Conservation (phyloP, 2,797 vertebrate species). For the Oophaga sylvatica region DNA sequence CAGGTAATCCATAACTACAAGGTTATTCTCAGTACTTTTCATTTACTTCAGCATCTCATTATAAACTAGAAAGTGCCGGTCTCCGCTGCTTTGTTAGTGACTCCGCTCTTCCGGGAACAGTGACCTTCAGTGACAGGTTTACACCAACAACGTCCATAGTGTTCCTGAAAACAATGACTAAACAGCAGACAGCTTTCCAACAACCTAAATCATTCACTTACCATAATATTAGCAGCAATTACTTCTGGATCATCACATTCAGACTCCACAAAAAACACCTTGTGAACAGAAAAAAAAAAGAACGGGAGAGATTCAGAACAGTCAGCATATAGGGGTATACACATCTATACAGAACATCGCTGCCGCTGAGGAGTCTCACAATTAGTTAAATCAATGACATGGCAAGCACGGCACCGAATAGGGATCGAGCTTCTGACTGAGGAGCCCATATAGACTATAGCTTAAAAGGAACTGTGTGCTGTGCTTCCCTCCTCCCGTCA, state of each 20-base stretch:
- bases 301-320: background rate
- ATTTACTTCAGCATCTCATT: background rate
- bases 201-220: constrained; percentile 68
- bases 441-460: too few species aligned
- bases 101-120: background rate
- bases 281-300: background rate
- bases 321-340: background rate
- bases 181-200: too few species aligned
- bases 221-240: constrained; percentile 97
- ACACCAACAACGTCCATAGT: too few species aligned
- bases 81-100: background rate
- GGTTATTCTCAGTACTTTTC: too few species aligned
- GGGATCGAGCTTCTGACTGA: too few species aligned
- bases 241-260: constrained; percentile 97
- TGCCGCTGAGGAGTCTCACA: too few species aligned
- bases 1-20: too few species aligned
- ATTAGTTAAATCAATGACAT: too few species aligned
- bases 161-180: background rate
- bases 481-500: too few species aligned
- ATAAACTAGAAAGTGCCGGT: background rate
- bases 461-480: too few species aligned
- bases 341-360: background rate
- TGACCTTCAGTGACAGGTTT: background rate
- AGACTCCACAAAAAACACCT: constrained; percentile 98
- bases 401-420: too few species aligned